These are phyloP conservation scores for Tachypleus tridentatus DNA, from an alignment of 1,140 invertebrate species.

Conservation along the genomic window DNA sequence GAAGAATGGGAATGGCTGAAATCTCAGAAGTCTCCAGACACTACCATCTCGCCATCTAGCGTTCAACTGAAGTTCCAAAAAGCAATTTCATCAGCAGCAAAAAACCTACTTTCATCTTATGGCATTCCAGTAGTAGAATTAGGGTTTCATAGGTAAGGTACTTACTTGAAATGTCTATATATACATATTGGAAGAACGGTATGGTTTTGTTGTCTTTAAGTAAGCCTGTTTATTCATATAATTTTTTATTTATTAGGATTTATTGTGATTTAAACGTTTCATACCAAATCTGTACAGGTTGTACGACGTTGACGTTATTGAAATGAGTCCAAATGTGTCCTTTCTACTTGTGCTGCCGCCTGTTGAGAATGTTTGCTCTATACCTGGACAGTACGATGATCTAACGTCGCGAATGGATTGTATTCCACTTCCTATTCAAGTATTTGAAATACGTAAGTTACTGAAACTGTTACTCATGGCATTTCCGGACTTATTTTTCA, in stretches of 20 bases:
- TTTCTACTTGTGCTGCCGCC: conserved; percentile 81
- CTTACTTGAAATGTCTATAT: too few relatives aligned
- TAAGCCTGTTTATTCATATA: too few relatives aligned
- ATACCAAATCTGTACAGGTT: conserved; percentile 38
- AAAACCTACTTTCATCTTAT: conserved; percentile 27
- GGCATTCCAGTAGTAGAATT: conserved; percentile 22
- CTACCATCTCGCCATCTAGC: conserved; percentile 9
- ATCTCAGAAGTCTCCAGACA: conserved; percentile 25
- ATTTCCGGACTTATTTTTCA: too few relatives aligned
- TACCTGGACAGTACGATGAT: conserved; percentile 67
- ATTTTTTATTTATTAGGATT: too few relatives aligned
- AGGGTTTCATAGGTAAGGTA: conserved; percentile 16
- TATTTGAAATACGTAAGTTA: conserved; percentile 63
- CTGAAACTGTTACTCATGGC: too few relatives aligned
- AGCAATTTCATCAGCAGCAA: conserved; percentile 27
- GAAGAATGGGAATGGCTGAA: conserved; percentile 73
- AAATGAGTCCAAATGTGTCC: conserved; percentile 72
- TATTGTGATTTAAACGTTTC: too few relatives aligned
- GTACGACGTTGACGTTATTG: conserved; percentile 84
- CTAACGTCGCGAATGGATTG: conserved; percentile 65
- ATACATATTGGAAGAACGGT: too few relatives aligned
- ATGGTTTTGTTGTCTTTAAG: too few relatives aligned
- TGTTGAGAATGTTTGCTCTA: conserved; percentile 75
- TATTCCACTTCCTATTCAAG: conserved; percentile 68
- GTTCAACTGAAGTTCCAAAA: conserved; percentile 30